Evolutionary conservation across 2,888 invertebrate species (phyloP).

Genomic region (Escarpia spicata): DNA sequence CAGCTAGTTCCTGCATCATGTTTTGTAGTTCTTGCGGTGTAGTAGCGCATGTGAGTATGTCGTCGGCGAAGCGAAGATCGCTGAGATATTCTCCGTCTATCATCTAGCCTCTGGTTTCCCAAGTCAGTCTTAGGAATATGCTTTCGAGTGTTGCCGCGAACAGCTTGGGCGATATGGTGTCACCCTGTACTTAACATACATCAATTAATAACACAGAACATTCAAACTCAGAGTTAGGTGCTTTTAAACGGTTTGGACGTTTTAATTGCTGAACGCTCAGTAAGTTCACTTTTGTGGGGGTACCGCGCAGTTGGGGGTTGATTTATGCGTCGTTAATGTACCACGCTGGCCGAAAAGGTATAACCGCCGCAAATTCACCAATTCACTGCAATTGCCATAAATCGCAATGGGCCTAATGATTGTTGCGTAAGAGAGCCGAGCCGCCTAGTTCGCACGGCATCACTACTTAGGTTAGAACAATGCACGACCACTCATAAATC

Average conservation of each 20-base stretch:
- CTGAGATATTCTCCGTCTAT: too few relatives aligned
- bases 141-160: too few relatives aligned
- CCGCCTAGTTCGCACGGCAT: not conserved
- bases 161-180: too few relatives aligned
- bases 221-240: not conserved
- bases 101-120: too few relatives aligned
- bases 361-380: not conserved
- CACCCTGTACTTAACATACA: not conserved
- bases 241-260: not conserved
- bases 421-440: not conserved
- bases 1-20: too few relatives aligned
- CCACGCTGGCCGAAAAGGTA: not conserved
- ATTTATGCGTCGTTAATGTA: not conserved
- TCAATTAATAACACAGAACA: not conserved
- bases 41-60: too few relatives aligned
- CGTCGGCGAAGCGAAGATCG: too few relatives aligned
- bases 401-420: not conserved
- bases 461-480: slow-evolving; percentile 5
- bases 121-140: too few relatives aligned
- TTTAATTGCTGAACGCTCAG: not conserved
- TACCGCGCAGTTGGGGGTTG: not conserved
- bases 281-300: not conserved
- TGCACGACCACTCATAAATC: not conserved
- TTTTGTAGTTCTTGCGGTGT: too few relatives aligned
- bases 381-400: not conserved